A percentile compares a stretch with the other conserved stretches of the same genome.
These are phyloP conservation scores for Enhydra lutris DNA, from an alignment of 2,113 vertebrate species.

Conservation along the genomic window DNA sequence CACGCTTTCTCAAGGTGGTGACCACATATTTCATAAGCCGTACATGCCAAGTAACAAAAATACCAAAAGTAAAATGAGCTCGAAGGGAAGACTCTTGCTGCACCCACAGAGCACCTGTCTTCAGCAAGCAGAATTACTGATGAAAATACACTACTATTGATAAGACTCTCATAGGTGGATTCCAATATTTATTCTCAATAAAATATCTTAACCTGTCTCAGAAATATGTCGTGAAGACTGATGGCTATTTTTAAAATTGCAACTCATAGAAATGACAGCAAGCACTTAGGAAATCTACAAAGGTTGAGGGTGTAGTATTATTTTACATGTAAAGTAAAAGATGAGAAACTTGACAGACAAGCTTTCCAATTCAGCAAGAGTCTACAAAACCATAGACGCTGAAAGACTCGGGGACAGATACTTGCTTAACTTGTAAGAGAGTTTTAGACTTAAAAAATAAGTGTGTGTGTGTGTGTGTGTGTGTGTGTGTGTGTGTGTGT, in stretches of 20 bases:
- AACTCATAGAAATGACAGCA: conserved; percentile 22
- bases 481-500: no score
- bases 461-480: no score
- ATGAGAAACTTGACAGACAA: conserved; percentile 31
- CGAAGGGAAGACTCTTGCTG: background rate
- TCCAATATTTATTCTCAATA: conserved; percentile 14
- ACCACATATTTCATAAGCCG: background rate
- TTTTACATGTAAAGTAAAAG: conserved; percentile 37
- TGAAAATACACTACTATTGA: background rate
- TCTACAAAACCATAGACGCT: background rate
- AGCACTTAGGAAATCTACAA: background rate
- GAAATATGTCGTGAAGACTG: background rate
- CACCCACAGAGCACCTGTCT: background rate
- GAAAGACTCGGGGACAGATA: background rate
- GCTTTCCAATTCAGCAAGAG: background rate
- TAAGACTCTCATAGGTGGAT: background rate
- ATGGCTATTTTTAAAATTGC: conserved; percentile 40
- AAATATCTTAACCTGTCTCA: background rate
- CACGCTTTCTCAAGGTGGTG: background rate
- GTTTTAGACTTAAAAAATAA: background rate
- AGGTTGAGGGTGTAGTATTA: background rate
- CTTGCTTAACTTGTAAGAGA: background rate
- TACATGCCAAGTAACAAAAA: conserved; percentile 12
- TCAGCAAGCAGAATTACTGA: background rate
- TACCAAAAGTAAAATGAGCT: background rate